Conservation (phyloP, 2,797 vertebrate species). For the Microcaecilia unicolor region DNA sequence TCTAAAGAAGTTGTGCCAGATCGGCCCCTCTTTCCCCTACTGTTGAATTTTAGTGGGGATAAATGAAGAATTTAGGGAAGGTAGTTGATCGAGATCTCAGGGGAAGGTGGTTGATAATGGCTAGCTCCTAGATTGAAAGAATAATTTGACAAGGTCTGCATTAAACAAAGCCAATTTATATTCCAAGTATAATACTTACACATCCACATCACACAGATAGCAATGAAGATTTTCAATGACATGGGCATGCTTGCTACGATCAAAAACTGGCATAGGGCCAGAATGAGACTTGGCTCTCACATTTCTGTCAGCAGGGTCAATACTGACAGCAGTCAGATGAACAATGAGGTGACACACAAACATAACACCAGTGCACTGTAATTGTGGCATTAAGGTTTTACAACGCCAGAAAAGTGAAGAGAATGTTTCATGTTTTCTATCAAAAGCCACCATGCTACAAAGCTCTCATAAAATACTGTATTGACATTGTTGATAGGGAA, state of each 20-base stretch:
- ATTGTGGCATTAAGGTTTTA: slow-evolving; percentile 44
- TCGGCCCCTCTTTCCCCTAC: too few relatives aligned
- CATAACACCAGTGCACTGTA: slow-evolving; percentile 77
- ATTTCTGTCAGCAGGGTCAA: slow-evolving; percentile 84
- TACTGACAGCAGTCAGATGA: slow-evolving; percentile 79
- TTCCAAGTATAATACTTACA: slow-evolving; percentile 68
- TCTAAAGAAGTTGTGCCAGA: too few relatives aligned
- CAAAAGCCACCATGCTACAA: too few relatives aligned
- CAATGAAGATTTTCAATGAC: slow-evolving; percentile 96
- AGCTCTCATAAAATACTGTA: too few relatives aligned
- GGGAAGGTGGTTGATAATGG: too few relatives aligned
- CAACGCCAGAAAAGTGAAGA: too few relatives aligned
- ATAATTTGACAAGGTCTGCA: not conserved
- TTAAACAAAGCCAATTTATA: not conserved
- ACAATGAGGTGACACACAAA: slow-evolving; percentile 81
- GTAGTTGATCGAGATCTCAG: too few relatives aligned
- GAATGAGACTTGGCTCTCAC: slow-evolving; percentile 71
- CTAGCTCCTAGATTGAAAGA: too few relatives aligned
- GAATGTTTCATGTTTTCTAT: too few relatives aligned
- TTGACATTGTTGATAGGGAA: too few relatives aligned
- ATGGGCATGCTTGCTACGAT: slow-evolving; percentile 77
- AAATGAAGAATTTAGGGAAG: too few relatives aligned
- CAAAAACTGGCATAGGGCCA: slow-evolving; percentile 74
- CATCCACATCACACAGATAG: slow-evolving; percentile 89
- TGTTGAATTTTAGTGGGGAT: too few relatives aligned